A percentile compares a stretch with the other conserved stretches of the same genome.
Conservation (phyloP, 2,888 invertebrate species). For the Nephrotoma flavescens region DNA sequence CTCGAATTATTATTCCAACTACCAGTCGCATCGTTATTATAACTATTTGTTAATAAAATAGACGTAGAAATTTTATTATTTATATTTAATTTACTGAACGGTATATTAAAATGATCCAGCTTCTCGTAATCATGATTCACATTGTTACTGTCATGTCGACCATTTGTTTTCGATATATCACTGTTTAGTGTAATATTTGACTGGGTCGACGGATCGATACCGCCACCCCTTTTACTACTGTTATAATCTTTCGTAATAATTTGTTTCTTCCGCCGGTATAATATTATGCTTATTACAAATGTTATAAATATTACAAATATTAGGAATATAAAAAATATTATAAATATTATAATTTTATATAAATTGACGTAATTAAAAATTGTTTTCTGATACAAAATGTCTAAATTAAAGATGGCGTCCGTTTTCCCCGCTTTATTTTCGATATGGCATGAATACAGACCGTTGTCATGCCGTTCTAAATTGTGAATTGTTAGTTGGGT, state of each 20-base stretch:
- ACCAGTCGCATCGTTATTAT: conserved; percentile 10
- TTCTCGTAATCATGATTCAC: neutral
- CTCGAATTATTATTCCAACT: neutral
- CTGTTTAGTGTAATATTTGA: neutral
- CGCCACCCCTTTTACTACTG: neutral
- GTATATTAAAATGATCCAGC: neutral
- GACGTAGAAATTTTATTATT: neutral
- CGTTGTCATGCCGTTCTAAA: conserved; percentile 59
- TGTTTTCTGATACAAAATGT: conserved; percentile 16
- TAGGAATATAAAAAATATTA: conserved; percentile 1
- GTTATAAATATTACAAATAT: neutral
- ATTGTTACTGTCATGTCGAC: neutral
- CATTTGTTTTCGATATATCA: neutral
- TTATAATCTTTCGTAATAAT: neutral
- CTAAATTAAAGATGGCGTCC: conserved; percentile 56
- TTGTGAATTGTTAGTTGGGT: conserved; percentile 53
- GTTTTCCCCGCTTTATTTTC: conserved; percentile 68
- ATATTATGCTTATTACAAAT: conserved; percentile 2
- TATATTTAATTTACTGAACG: neutral
- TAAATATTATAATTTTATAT: conserved; percentile 10
- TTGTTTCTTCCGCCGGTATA: neutral
- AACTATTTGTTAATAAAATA: conserved; percentile 2
- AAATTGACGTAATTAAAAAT: conserved; percentile 2
- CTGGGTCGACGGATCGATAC: neutral
- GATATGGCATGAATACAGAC: conserved; percentile 60